A percentile compares a stretch with the other conserved stretches of the same genome.
phyloP scores from a whole-genome alignment of 2,797 vertebrate genomes.

The Lerista edwardsae region DNA sequence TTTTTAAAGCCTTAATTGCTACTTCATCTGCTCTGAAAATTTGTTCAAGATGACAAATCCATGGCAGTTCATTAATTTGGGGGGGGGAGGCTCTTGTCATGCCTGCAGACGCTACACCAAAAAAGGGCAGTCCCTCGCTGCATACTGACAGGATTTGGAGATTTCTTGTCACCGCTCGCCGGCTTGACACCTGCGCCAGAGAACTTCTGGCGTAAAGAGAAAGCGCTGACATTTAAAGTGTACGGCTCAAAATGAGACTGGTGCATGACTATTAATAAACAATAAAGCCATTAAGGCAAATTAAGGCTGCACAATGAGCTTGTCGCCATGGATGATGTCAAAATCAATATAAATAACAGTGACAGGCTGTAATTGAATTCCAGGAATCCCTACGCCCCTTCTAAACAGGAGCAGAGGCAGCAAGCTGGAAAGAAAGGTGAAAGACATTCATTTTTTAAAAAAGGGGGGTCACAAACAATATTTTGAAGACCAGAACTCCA shows the following conservation, averaged over 20 bases:
- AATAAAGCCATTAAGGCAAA: slow-evolving; percentile 75
- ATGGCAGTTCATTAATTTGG: slow-evolving; percentile 11
- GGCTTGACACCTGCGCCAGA: fast-evolving
- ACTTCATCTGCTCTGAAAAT: background rate
- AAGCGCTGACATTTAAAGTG: slow-evolving; percentile 39
- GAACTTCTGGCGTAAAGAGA: fast-evolving
- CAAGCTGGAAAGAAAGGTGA: slow-evolving; percentile 62
- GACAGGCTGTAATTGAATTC: slow-evolving; percentile 76
- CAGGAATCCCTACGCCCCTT: slow-evolving; percentile 64
- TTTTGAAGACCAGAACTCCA: slow-evolving; percentile 49
- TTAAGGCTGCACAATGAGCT: slow-evolving; percentile 72
- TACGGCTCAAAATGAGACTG: slow-evolving; percentile 28
- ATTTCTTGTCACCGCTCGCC: fast-evolving
- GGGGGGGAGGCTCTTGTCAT: background rate
- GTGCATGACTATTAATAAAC: slow-evolving; percentile 72
- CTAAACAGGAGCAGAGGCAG: slow-evolving; percentile 67
- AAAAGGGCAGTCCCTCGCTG: slow-evolving; percentile 5
- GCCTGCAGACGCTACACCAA: background rate
- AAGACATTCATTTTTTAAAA: slow-evolving; percentile 29
- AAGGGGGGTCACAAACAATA: slow-evolving; percentile 45
- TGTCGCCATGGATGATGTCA: slow-evolving; percentile 74
- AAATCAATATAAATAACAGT: slow-evolving; percentile 75
- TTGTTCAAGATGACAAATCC: slow-evolving; percentile 9
- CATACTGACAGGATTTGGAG: background rate
- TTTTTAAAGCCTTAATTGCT: slow-evolving; percentile 11